phyloP scores from a whole-genome alignment of 2,113 vertebrate species.

The Castor canadensis region DNA sequence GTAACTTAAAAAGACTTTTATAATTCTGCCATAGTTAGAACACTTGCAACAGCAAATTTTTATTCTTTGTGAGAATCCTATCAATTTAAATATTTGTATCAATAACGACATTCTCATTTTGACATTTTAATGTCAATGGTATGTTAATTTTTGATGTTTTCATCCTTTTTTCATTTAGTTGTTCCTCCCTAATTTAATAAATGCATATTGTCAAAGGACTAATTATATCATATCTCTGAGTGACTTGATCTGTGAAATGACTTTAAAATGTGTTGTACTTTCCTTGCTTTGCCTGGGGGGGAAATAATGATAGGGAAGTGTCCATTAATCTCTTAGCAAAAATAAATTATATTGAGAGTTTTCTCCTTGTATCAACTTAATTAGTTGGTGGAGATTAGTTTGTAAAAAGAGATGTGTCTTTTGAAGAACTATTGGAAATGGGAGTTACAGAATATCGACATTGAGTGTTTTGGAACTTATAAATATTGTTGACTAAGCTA shows the following conservation, averaged over 20 bases:
- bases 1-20: background rate
- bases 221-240: slow-evolving; percentile 72
- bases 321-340: slow-evolving; percentile 55
- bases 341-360: slow-evolving; percentile 53
- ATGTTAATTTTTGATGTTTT: slow-evolving; percentile 73
- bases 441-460: background rate
- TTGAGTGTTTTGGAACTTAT: background rate
- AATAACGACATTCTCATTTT: slow-evolving; percentile 60
- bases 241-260: slow-evolving; percentile 66
- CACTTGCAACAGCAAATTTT: slow-evolving; percentile 13
- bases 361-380: slow-evolving; percentile 44
- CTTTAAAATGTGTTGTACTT: slow-evolving; percentile 66
- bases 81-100: slow-evolving; percentile 61
- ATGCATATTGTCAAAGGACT: slow-evolving; percentile 59
- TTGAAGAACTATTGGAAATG: background rate
- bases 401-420: slow-evolving; percentile 21
- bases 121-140: slow-evolving; percentile 54
- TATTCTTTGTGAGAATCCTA: slow-evolving; percentile 37
- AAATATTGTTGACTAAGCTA: background rate
- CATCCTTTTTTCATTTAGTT: slow-evolving; percentile 73
- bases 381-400: slow-evolving; percentile 43
- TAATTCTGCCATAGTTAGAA: background rate
- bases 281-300: slow-evolving; percentile 63
- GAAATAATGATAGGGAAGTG: slow-evolving; percentile 17
- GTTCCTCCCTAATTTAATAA: slow-evolving; percentile 76